Percentiles rank a stretch among this genome's conserved stretches.
These are phyloP conservation scores for Climacteris rufus DNA, from an alignment of 2,113 vertebrate species.

Conservation along the genomic window DNA sequence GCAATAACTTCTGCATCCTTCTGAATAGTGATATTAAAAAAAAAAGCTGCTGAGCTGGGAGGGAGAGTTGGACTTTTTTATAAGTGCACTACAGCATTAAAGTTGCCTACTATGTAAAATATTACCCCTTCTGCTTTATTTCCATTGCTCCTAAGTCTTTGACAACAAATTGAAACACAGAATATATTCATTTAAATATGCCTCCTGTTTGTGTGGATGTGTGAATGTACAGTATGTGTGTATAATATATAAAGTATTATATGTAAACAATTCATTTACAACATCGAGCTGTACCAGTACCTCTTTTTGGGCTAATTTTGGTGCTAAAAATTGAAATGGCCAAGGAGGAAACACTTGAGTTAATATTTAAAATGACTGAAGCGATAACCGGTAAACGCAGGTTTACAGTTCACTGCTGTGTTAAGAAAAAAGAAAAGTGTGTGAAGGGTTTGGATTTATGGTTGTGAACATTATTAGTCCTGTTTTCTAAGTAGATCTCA, in stretches of 20 bases:
- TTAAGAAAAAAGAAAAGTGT: slow-evolving; percentile 56
- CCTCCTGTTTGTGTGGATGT: slow-evolving; percentile 70
- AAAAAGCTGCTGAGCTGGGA: slow-evolving; percentile 75
- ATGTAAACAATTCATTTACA: slow-evolving; percentile 58
- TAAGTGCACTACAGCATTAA: slow-evolving; percentile 87
- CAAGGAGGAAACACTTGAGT: slow-evolving; percentile 72
- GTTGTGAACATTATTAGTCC: slow-evolving; percentile 78
- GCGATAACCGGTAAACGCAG: slow-evolving; percentile 65
- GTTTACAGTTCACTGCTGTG: slow-evolving; percentile 78
- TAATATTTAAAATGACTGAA: slow-evolving; percentile 71
- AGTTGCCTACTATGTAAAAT: slow-evolving; percentile 80
- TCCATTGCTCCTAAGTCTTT: slow-evolving; percentile 71
- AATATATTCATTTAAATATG: slow-evolving; percentile 65
- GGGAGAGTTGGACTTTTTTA: slow-evolving; percentile 77
- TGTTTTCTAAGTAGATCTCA: slow-evolving; percentile 79
- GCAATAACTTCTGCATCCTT: slow-evolving; percentile 93
- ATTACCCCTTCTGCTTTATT: slow-evolving; percentile 76
- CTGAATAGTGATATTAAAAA: slow-evolving; percentile 84
- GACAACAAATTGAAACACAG: slow-evolving; percentile 57
- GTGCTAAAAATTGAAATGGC: slow-evolving; percentile 77
- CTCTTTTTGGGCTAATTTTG: slow-evolving; percentile 74
- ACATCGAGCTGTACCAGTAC: slow-evolving; percentile 63
- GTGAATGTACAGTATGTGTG: slow-evolving; percentile 71
- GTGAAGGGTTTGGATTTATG: slow-evolving; percentile 78
- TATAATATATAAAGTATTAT: slow-evolving; percentile 69